A percentile compares a stretch with the other conserved stretches of the same genome.
phyloP scores from a whole-genome alignment of 2,888 invertebrate species.

The Iphiclides podalirius region DNA sequence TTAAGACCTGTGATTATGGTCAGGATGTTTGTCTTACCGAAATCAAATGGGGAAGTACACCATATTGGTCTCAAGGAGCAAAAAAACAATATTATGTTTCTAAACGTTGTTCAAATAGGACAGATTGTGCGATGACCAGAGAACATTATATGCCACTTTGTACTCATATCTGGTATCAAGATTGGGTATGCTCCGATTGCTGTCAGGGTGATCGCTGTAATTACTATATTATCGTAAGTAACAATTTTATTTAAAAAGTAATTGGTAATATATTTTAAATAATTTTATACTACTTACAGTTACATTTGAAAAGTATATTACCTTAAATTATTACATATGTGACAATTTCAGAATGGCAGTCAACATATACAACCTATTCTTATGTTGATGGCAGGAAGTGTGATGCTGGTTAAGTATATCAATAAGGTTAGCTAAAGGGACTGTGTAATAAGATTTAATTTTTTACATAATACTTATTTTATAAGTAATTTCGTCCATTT shows the following conservation, averaged over 20 bases:
- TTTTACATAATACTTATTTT: no score
- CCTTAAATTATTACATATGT: background rate
- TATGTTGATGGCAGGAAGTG: slow-evolving; percentile 17
- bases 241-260: no score
- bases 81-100: slow-evolving; percentile 96
- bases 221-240: slow-evolving; percentile 95
- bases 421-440: no score
- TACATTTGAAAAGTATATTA: background rate
- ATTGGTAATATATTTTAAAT: no score
- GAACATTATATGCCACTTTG: slow-evolving; percentile 87
- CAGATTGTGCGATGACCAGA: slow-evolving; percentile 86
- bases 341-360: slow-evolving; percentile 57
- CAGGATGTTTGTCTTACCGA: slow-evolving; percentile 94
- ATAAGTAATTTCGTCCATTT: no score
- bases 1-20: slow-evolving; percentile 92
- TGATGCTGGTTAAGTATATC: background rate
- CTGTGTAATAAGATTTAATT: no score
- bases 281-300: background rate
- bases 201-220: slow-evolving; percentile 98
- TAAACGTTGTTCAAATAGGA: slow-evolving; percentile 91
- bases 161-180: slow-evolving; percentile 96
- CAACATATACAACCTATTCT: slow-evolving; percentile 36
- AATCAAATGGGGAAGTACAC: slow-evolving; percentile 97
- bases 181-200: slow-evolving; percentile 98
- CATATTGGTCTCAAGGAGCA: slow-evolving; percentile 96